Conservation (phyloP, 2,797 vertebrate genomes). For the Falco berigora region DNA sequence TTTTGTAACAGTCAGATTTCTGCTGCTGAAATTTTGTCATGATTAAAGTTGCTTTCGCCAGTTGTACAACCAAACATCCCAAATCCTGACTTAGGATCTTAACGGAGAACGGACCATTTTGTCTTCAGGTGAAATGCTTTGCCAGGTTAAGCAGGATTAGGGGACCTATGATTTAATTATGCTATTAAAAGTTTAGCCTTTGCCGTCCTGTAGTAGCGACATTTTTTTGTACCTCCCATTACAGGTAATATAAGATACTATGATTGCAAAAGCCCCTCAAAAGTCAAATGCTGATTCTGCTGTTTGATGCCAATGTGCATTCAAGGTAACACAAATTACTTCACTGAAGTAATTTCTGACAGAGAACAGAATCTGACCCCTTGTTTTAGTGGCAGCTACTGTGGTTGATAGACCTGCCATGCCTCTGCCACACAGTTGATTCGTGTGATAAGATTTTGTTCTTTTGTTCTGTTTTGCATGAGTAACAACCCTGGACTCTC, state of each 20-base stretch:
- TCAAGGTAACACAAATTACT: constrained; percentile 36
- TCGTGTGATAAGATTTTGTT: neutral
- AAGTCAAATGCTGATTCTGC: constrained; percentile 34
- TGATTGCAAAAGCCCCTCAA: constrained; percentile 25
- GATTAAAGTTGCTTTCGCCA: neutral
- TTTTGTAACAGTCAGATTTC: neutral
- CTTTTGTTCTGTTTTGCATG: neutral
- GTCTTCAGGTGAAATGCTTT: neutral
- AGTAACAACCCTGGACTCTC: neutral
- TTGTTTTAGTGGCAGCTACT: neutral
- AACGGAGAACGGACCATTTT: neutral
- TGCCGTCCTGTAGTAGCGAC: neutral
- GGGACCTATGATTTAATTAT: neutral
- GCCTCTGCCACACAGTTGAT: neutral
- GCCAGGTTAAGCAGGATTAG: neutral
- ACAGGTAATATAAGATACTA: neutral
- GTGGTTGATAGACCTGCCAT: neutral
- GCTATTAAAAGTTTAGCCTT: neutral
- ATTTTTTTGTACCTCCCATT: constrained; percentile 2
- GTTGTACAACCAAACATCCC: neutral
- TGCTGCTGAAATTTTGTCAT: neutral
- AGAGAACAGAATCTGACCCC: neutral
- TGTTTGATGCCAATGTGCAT: neutral
- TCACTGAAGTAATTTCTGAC: constrained; percentile 29
- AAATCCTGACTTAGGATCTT: neutral